Base-by-base conservation (phyloP, 1,140 invertebrate genomes). In the Lepidurus arcticus region DNA sequence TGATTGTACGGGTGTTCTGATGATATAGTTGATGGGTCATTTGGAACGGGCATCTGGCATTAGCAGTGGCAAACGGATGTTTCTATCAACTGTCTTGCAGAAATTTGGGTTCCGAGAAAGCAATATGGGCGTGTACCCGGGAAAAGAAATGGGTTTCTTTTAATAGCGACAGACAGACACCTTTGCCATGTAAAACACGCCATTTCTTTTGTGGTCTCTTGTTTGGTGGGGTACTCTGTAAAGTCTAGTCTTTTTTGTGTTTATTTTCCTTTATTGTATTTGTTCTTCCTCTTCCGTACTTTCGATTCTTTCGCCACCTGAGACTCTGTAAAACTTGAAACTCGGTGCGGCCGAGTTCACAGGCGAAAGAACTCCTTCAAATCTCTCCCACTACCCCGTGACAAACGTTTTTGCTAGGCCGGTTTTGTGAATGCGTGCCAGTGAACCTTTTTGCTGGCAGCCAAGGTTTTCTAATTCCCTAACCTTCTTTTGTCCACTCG, bases 71-170 rank as follows among this genome's bases (percentile, higher is more conserved):
- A 65, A 21, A 21, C 53, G 53, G 53, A 65, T 21, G 53, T 65
- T 65, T 65, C 53, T 65, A 65, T 65, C 53, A 65, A 65, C 53
- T 65, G 53, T 65, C 53, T 65, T 21, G 53, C 16, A 65, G 21
- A 16, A n/a, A 13, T 65, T 65, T 65, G 16, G 21, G 53, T 65
- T 21, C 21, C 21, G 16, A 7, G 13, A 65, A 21, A 65, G 53
- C 53, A 65, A 65, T 65, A 65, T 4, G 53, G 53, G 53, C 53
- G 21, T 16, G 13, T 65, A n/a, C 21, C 9, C 6, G 9, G 21
- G 6, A 1, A 65, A 65, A 65, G 21, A 16, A 65, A 65, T 13
- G 53, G 21, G 13, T 21, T 65, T 65, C 53, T 65, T 65, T 65
- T 65, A 65, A 65, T 65, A 65, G 53, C 53, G 21, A 21, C 13